Percentiles rank a stretch among this genome's conserved stretches.
Evolutionary conservation across 2,888 invertebrate genomes (phyloP).

Genomic region (Psococerastis gibbosa): DNA sequence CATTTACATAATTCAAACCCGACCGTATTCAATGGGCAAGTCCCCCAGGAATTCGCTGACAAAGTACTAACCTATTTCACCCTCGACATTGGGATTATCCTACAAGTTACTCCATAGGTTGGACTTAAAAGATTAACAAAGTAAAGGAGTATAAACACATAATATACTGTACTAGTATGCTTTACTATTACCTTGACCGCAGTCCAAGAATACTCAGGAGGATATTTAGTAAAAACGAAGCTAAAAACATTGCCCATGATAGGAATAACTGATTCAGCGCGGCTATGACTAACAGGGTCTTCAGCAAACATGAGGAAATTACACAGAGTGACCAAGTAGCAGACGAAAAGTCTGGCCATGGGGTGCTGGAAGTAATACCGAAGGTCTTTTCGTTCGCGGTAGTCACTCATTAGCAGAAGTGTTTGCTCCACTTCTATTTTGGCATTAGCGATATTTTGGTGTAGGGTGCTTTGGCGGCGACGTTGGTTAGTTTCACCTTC

Average conservation of each 20-base stretch:
- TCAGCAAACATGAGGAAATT: constrained; percentile 33
- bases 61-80: too few species aligned
- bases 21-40: too few species aligned
- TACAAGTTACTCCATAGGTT: background rate
- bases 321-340: constrained; percentile 30
- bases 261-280: constrained; percentile 28
- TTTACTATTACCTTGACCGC: constrained; percentile 23
- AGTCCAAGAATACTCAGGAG: constrained; percentile 26
- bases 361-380: constrained; percentile 32
- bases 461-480: background rate
- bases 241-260: constrained; percentile 31
- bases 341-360: constrained; percentile 27
- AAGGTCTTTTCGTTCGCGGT: constrained; percentile 26
- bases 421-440: background rate
- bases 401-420: background rate
- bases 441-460: background rate
- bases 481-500: constrained; percentile 1
- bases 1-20: too few species aligned
- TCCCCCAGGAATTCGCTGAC: too few species aligned
- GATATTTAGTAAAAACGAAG: constrained; percentile 29
- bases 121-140: background rate
- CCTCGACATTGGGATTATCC: too few species aligned
- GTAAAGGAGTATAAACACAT: background rate
- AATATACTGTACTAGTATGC: constrained; percentile 9
- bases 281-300: constrained; percentile 31